Conservation (phyloP, 1,140 invertebrate species). For the Drosophila quadrilineata region DNA sequence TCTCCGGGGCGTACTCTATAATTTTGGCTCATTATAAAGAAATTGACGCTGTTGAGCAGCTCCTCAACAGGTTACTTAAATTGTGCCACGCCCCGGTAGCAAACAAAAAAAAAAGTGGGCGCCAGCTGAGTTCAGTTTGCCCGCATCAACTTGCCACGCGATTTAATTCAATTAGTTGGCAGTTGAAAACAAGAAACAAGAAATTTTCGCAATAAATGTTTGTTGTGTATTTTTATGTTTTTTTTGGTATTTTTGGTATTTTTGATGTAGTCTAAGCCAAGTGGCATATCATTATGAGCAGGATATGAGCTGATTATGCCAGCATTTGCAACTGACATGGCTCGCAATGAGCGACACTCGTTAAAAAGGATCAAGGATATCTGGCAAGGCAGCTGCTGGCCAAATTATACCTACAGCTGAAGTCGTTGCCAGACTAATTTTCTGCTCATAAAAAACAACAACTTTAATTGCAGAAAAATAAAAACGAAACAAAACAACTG, state of each 20-base stretch:
- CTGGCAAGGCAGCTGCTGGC: background rate
- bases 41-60: conserved; percentile 7
- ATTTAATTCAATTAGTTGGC: conserved; percentile 31
- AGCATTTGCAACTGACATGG: conserved; percentile 37
- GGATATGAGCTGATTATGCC: conserved; percentile 56
- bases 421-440: conserved; percentile 64
- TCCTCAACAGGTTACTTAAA: conserved; percentile 9
- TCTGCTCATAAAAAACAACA: conserved; percentile 60
- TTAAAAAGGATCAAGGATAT: background rate
- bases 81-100: conserved; percentile 6
- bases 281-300: conserved; percentile 21
- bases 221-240: background rate
- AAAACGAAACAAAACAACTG: too few species aligned
- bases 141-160: conserved; percentile 21
- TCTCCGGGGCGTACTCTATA: background rate
- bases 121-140: conserved; percentile 5
- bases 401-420: background rate
- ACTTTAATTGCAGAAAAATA: conserved; percentile 69
- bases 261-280: conserved; percentile 7
- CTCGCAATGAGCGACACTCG: conserved; percentile 9
- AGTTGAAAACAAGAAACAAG: background rate
- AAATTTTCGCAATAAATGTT: background rate
- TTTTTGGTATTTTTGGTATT: background rate
- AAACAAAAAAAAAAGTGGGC: background rate
- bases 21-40: conserved; percentile 27